Percentiles rank a stretch among this genome's conserved stretches.
phyloP scores from a whole-genome alignment of 1,140 invertebrate genomes.

The Drosophila aff. region DNA sequence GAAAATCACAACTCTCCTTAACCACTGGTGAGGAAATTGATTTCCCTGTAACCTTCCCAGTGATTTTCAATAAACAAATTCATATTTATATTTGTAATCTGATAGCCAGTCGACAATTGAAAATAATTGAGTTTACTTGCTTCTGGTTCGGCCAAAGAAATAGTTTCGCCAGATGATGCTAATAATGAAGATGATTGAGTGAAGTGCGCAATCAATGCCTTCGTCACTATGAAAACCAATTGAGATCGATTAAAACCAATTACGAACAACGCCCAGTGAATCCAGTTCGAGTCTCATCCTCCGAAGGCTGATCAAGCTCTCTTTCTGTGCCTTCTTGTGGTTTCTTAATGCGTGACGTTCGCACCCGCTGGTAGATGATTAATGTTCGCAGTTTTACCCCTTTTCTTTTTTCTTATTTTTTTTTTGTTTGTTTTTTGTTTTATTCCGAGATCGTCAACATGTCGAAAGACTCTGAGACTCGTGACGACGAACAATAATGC shows the following conservation, averaged over 20 bases:
- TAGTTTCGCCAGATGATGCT: conserved; percentile 15
- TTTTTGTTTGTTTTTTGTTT: conserved; percentile 1
- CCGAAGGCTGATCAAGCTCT: conserved; percentile 18
- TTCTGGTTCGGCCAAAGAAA: conserved; percentile 14
- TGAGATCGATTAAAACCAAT: conserved; percentile 76
- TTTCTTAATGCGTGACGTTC: conserved; percentile 23
- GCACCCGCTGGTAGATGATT: conserved; percentile 35
- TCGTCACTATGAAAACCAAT: conserved; percentile 78
- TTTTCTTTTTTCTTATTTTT: not conserved
- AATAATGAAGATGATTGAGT: conserved; percentile 19
- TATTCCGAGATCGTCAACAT: conserved; percentile 19
- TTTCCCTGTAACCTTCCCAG: conserved; percentile 33
- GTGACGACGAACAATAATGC: conserved; percentile 51
- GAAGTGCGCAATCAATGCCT: conserved; percentile 70
- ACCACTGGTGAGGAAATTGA: conserved; percentile 17
- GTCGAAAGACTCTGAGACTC: conserved; percentile 24
- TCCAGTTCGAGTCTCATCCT: conserved; percentile 21
- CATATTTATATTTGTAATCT: conserved; percentile 39
- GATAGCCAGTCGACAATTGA: conserved; percentile 44
- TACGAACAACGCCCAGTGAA: conserved; percentile 62
- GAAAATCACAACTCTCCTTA: not conserved
- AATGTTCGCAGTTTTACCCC: conserved; percentile 15
- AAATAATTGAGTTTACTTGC: conserved; percentile 55
- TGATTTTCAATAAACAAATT: conserved; percentile 49
- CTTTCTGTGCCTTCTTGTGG: not conserved